These are phyloP conservation scores for Amphipyra berbera DNA, from an alignment of 2,888 invertebrate genomes.

Conservation along the genomic window DNA sequence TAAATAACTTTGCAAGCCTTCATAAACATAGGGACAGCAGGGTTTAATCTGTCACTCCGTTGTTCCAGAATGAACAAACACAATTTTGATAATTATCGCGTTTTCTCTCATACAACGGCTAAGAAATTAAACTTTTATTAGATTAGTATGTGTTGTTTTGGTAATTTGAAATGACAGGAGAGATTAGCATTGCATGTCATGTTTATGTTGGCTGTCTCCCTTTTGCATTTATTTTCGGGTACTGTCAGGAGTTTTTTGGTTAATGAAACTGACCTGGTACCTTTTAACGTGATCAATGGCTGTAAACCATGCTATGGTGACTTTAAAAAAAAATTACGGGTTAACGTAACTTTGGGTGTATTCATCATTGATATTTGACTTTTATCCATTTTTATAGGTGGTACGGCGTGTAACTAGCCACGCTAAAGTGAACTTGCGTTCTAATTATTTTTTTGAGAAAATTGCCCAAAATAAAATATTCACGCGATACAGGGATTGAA, in stretches of 20 bases:
- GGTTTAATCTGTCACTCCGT: slow-evolving; percentile 56
- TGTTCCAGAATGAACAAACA: slow-evolving; percentile 53
- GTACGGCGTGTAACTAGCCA: too few relatives aligned
- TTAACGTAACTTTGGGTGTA: too few relatives aligned
- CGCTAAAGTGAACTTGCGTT: too few relatives aligned
- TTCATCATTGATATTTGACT: too few relatives aligned
- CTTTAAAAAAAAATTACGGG: too few relatives aligned
- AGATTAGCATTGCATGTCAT: slow-evolving; percentile 21
- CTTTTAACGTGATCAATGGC: too few relatives aligned
- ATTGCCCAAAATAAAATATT: too few relatives aligned
- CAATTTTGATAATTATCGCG: slow-evolving; percentile 52
- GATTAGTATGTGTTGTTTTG: slow-evolving; percentile 28
- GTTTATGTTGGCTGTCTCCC: slow-evolving; percentile 10
- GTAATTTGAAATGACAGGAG: slow-evolving; percentile 23
- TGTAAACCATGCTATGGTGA: too few relatives aligned
- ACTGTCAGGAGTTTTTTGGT: neutral
- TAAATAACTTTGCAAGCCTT: slow-evolving; percentile 61
- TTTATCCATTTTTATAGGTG: too few relatives aligned
- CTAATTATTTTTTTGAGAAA: too few relatives aligned
- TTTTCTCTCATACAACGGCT: slow-evolving; percentile 28
- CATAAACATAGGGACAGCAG: slow-evolving; percentile 55
- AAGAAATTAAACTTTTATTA: slow-evolving; percentile 38
- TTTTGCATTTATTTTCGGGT: neutral
- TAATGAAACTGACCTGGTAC: too few relatives aligned
- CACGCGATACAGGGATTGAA: too few relatives aligned